Evolutionary conservation across 2,113 vertebrate genomes (phyloP).

Genomic region (Gymnocephalus cernua): DNA sequence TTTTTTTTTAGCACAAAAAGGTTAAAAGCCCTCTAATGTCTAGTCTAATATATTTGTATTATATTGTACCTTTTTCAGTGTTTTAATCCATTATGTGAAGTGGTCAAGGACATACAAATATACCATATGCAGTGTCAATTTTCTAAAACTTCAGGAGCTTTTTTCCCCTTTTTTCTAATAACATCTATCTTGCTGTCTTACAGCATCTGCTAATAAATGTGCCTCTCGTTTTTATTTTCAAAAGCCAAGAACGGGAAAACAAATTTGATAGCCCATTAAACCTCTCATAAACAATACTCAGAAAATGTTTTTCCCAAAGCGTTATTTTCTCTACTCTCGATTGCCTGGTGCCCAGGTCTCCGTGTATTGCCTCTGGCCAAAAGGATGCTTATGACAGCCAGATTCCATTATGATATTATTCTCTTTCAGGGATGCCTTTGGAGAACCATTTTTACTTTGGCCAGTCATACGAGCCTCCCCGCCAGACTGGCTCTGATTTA

Average conservation of each 20-base stretch:
- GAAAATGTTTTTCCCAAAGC: slow-evolving; percentile 57
- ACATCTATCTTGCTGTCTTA: slow-evolving; percentile 42
- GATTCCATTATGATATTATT: slow-evolving; percentile 80
- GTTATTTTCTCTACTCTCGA: slow-evolving; percentile 53
- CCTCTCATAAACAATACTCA: slow-evolving; percentile 73
- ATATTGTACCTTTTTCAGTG: not conserved
- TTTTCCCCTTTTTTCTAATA: not conserved
- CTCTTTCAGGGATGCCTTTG: slow-evolving; percentile 63
- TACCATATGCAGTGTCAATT: slow-evolving; percentile 2
- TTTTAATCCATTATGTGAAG: slow-evolving; percentile 5
- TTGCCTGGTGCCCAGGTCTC: slow-evolving; percentile 59
- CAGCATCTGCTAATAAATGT: slow-evolving; percentile 42
- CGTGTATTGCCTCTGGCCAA: slow-evolving; percentile 65
- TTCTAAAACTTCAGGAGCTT: not conserved
- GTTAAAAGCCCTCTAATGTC: not conserved
- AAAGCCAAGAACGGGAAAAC: slow-evolving; percentile 58
- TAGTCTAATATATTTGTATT: not conserved
- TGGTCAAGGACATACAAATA: slow-evolving; percentile 20
- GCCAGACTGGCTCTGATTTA: slow-evolving; percentile 63
- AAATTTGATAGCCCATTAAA: slow-evolving; percentile 79
- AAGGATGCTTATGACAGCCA: slow-evolving; percentile 63
- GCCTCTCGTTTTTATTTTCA: slow-evolving; percentile 61
- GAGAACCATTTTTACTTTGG: slow-evolving; percentile 60
- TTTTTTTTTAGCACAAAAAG: not conserved
- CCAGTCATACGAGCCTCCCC: slow-evolving; percentile 29